phyloP scores from a whole-genome alignment of 1,140 invertebrate genomes.

The Leptinotarsa lineolata region DNA sequence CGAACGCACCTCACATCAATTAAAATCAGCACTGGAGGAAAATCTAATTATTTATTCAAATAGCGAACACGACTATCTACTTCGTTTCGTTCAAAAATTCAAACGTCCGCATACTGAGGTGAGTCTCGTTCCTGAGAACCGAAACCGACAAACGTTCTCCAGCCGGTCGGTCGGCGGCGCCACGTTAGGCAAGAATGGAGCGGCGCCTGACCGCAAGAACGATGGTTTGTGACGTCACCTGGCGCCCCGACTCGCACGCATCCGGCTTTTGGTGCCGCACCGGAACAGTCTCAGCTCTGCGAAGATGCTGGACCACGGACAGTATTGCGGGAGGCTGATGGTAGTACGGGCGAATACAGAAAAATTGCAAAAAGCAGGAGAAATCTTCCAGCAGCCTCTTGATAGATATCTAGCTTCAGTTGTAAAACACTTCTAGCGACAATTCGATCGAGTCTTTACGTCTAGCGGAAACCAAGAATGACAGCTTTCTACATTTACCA shows the following conservation, averaged over 20 bases:
- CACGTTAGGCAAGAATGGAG: background rate
- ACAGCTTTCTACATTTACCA: no score
- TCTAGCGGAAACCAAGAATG: no score
- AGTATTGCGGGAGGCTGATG: background rate
- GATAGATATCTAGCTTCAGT: no score
- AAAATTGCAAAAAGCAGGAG: background rate
- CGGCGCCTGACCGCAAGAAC: background rate
- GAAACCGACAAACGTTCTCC: background rate
- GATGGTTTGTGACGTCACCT: conserved; percentile 15
- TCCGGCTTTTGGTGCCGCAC: background rate
- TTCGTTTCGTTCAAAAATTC: background rate
- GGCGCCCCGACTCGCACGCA: conserved; percentile 11
- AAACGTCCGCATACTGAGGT: background rate
- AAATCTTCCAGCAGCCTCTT: no score
- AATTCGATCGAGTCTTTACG: no score
- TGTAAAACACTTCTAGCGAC: no score
- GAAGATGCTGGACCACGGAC: background rate
- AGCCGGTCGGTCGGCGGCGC: background rate
- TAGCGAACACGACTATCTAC: background rate
- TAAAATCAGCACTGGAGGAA: no score
- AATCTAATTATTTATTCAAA: no score
- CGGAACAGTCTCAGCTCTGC: background rate
- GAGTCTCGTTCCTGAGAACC: background rate
- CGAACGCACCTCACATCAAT: no score
- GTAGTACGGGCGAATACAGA: background rate